These are phyloP conservation scores for Drosophila rubida DNA, from an alignment of 2,888 invertebrate species.

Conservation along the genomic window DNA sequence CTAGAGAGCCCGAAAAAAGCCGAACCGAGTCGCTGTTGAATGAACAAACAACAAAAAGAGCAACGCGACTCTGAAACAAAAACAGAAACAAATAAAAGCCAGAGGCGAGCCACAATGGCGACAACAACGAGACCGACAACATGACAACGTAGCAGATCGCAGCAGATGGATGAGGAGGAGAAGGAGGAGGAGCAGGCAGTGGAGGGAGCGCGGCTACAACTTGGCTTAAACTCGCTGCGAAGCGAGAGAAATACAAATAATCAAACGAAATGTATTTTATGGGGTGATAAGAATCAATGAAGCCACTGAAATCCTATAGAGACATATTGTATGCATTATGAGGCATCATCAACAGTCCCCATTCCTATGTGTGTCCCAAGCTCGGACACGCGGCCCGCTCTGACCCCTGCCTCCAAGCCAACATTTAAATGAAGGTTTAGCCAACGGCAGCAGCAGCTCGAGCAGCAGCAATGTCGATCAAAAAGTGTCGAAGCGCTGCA, in stretches of 20 bases:
- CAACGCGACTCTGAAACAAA: constrained; percentile 20
- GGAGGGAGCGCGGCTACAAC: not conserved
- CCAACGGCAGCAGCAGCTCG: constrained; percentile 52
- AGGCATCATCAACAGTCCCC: constrained; percentile 59
- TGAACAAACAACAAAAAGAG: constrained; percentile 38
- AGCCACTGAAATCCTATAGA: constrained; percentile 85
- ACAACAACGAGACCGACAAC: constrained; percentile 52
- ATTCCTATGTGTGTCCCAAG: not conserved
- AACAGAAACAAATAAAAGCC: constrained; percentile 40
- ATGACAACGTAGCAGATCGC: constrained; percentile 49
- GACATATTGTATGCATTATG: constrained; percentile 83
- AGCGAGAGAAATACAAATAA: constrained; percentile 80
- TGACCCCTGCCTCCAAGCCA: constrained; percentile 29
- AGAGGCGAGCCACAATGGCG: constrained; percentile 72
- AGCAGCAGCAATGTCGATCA: constrained; percentile 28
- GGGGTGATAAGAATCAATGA: constrained; percentile 85
- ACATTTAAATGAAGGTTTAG: constrained; percentile 78
- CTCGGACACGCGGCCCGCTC: not conserved
- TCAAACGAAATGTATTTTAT: constrained; percentile 84
- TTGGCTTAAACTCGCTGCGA: constrained; percentile 48
- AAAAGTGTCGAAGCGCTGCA: constrained; percentile 20
- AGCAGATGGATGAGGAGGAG: not conserved
- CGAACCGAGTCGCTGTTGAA: constrained; percentile 53
- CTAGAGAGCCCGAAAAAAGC: constrained; percentile 64
- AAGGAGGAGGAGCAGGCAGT: not conserved